Evolutionary conservation across 2,797 vertebrate species (phyloP).

Genomic region (Anguilla marmorata): DNA sequence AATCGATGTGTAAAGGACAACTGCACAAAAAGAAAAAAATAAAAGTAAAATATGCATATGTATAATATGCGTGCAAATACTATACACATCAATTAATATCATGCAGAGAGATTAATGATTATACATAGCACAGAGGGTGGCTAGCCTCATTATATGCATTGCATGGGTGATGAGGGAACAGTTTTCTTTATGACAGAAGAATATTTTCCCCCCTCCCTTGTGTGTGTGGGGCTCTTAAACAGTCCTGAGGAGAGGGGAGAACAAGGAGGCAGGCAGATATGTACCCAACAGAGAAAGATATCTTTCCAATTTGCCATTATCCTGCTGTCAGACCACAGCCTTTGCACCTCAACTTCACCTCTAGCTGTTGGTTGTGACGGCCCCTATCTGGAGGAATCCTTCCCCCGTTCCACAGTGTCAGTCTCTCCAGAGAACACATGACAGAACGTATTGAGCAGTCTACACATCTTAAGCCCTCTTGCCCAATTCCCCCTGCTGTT

Average conservation of each 20-base stretch:
- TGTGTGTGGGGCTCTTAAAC: conserved; percentile 34
- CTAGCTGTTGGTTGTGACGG: conserved; percentile 47
- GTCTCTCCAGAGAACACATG: conserved; percentile 58
- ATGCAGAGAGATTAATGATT: conserved; percentile 35
- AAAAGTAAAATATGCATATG: conserved; percentile 12
- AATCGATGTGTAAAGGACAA: background rate
- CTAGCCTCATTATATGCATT: conserved; percentile 53
- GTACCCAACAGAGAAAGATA: conserved; percentile 38
- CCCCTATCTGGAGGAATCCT: conserved; percentile 33
- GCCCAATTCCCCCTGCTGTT: conserved; percentile 26
- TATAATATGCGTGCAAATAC: background rate
- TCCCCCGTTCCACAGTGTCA: conserved; percentile 21
- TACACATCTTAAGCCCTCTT: conserved; percentile 48
- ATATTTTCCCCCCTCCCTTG: background rate
- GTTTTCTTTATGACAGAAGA: conserved; percentile 12
- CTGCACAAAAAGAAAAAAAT: conserved; percentile 21
- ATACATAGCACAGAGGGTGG: conserved; percentile 41
- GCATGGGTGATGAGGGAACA: conserved; percentile 24
- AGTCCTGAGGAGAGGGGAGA: conserved; percentile 35
- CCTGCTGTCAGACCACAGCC: conserved; percentile 50
- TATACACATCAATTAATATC: background rate
- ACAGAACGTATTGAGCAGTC: conserved; percentile 54
- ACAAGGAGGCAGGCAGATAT: conserved; percentile 44
- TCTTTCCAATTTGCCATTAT: conserved; percentile 52
- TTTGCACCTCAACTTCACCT: conserved; percentile 56